phyloP scores from a whole-genome alignment of 1,140 invertebrate species.

The Maniola jurtina region DNA sequence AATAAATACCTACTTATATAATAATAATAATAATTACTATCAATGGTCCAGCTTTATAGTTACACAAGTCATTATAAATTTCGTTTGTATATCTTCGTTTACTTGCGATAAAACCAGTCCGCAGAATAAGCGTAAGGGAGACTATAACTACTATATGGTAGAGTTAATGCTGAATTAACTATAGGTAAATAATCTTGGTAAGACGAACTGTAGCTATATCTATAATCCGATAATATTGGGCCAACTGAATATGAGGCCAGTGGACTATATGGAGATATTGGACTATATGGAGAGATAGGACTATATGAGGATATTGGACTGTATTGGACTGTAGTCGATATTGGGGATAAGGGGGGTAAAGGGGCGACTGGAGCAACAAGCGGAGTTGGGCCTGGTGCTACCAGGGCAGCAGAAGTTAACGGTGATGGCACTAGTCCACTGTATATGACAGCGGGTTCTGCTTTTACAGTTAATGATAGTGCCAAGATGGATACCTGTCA shows the following conservation, averaged over 20 bases:
- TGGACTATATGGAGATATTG: conserved; percentile 23
- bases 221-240: conserved; percentile 34
- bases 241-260: conserved; percentile 18
- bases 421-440: conserved; percentile 10
- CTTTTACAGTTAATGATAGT: conserved; percentile 25
- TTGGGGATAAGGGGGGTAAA: conserved; percentile 7
- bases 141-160: conserved; percentile 27
- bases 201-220: conserved; percentile 38
- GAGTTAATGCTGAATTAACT: conserved; percentile 31
- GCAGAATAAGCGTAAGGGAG: conserved; percentile 42
- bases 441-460: conserved; percentile 34
- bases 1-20: too few species aligned
- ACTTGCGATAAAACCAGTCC: conserved; percentile 40
- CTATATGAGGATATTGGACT: conserved; percentile 23
- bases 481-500: conserved; percentile 35
- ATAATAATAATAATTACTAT: neutral
- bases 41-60: neutral
- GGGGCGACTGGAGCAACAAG: conserved; percentile 28
- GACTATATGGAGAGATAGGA: conserved; percentile 22
- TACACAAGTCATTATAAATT: neutral
- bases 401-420: conserved; percentile 24
- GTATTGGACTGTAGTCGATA: conserved; percentile 23
- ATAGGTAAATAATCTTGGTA: conserved; percentile 39
- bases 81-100: neutral
- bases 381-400: conserved; percentile 21